phyloP scores from a whole-genome alignment of 2,113 vertebrate genomes.

The Alectura lathami region DNA sequence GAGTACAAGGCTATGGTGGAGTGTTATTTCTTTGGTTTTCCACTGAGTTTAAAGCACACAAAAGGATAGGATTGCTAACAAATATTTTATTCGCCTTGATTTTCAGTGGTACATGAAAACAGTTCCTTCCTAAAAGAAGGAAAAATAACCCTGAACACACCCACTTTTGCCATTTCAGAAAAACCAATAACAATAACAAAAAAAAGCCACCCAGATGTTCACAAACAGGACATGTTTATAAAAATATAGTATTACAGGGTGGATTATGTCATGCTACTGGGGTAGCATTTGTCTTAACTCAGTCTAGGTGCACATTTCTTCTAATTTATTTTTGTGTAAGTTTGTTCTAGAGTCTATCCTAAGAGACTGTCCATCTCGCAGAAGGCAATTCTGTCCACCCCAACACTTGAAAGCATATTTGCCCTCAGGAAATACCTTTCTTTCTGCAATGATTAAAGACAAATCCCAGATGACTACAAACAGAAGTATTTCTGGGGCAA shows the following conservation, averaged over 20 bases:
- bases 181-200: not conserved
- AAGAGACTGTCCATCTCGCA: not conserved
- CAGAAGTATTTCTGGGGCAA: not conserved
- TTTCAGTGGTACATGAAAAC: not conserved
- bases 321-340: not conserved
- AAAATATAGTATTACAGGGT: not conserved
- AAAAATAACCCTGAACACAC: fast-evolving
- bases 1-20: not conserved
- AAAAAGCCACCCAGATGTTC: not conserved
- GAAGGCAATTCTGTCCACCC: not conserved
- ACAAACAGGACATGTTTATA: not conserved
- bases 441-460: not conserved
- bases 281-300: not conserved
- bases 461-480: not conserved
- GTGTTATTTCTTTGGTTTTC: not conserved
- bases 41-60: not conserved
- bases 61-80: not conserved
- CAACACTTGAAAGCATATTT: not conserved
- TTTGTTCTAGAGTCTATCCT: not conserved
- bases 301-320: fast-evolving
- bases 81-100: not conserved
- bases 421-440: not conserved
- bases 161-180: not conserved
- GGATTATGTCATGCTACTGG: not conserved
- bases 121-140: not conserved